Evolutionary conservation across 2,888 invertebrate species (phyloP), one percentile per base, ranked within the genome.

Genomic region (Hoplodrina blanda): DNA sequence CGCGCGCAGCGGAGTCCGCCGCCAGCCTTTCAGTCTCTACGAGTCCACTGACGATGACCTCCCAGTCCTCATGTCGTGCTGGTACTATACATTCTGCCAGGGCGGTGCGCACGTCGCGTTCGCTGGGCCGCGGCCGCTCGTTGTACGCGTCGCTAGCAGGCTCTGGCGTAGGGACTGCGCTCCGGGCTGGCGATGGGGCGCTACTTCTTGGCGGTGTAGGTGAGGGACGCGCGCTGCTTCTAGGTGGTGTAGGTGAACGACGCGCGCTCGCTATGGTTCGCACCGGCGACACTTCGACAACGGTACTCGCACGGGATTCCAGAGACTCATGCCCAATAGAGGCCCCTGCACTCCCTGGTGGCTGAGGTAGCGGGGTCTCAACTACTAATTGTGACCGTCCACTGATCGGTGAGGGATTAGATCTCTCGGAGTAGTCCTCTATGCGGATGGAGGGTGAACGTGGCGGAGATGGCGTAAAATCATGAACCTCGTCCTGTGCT

Each of bases 61-160:
- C 98, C 99, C 98, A 98, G 87, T 98, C 98, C 74, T 97, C 96
- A 84, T 98, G 98, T 30, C 98, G 94, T 78, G 98, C 87, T 13
- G 95, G 94, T 61, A 93, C 85, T 20, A 90, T 90, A 75, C 95
- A 94, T 76, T 94, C 95, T 2, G 93, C 90, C 50, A 95, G 91
- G 19, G 94, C 94, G 10, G 87, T 88, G 49, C 96, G 92, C 37
- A 95, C 95, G 78, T 95, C 95, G 7, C 95, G 90, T 60, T 91
- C 84, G 52, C 73, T 70, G 4, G 76, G 81, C 20, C 81, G 80
- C 56, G 87, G 84, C 4, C 76, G 82, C 62, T 83, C 85, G 33
- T 88, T 89, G 75, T 87, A 87, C 19, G 67, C 78, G 44, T 88
- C 87, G 68, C 86, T 90, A 20, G 71, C 76, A 20, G 90, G 86